Conservation (phyloP, 2,113 vertebrate species). For the Naja naja region DNA sequence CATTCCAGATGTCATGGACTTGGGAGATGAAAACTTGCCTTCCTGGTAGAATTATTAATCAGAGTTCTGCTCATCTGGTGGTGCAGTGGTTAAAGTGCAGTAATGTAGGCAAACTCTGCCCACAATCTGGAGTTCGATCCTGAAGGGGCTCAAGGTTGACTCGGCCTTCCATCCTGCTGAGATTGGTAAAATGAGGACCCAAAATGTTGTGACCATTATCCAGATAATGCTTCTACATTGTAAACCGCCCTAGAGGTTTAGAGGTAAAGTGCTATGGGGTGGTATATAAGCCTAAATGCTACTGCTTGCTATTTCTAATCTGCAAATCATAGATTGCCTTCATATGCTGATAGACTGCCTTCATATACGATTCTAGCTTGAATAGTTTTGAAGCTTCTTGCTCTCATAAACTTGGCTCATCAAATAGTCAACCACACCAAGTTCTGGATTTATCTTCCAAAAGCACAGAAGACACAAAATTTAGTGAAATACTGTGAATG, state of each 20-base stretch:
- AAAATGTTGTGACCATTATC: neutral
- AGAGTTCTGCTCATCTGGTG: neutral
- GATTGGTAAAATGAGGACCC: neutral
- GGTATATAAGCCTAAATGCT: neutral
- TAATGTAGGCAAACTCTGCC: neutral
- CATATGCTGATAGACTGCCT: neutral
- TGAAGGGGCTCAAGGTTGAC: neutral
- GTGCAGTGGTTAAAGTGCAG: neutral
- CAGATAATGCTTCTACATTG: neutral
- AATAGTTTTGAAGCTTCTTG: neutral
- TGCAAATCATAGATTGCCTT: neutral
- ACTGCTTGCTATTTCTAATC: neutral
- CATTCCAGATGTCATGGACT: neutral
- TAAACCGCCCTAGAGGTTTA: neutral
- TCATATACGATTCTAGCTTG: neutral
- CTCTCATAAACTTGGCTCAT: neutral
- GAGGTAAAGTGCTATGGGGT: neutral
- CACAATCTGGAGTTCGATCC: neutral
- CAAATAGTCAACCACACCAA: neutral
- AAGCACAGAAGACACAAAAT: neutral
- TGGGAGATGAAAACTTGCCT: neutral
- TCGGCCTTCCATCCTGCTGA: neutral
- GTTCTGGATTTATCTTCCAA: neutral
- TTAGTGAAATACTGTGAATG: neutral
- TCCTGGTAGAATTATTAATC: neutral